Percentiles rank a stretch among this genome's conserved stretches.
Evolutionary conservation across 2,797 vertebrate genomes (phyloP).

Genomic region (Peromyscus attwateri): DNA sequence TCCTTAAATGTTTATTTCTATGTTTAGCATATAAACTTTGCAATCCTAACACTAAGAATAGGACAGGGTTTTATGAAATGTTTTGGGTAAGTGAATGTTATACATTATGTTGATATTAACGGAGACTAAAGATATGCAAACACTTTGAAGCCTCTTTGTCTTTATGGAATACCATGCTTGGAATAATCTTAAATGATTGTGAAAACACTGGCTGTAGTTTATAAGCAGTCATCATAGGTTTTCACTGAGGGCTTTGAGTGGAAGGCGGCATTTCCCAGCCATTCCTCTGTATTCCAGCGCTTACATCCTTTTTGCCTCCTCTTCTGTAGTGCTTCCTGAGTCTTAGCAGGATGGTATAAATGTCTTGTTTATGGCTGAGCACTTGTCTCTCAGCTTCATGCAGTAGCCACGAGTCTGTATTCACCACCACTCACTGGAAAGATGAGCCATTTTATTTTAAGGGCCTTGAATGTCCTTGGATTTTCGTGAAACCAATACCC

Average conservation of each 20-base stretch:
- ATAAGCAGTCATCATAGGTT: not conserved
- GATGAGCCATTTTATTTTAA: not conserved
- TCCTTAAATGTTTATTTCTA: not conserved
- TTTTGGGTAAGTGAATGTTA: not conserved
- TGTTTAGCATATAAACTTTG: not conserved
- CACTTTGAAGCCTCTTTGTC: not conserved
- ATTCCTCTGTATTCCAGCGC: not conserved
- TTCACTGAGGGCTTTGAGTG: not conserved
- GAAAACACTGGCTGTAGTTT: not conserved
- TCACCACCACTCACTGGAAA: not conserved
- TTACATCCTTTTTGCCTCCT: not conserved
- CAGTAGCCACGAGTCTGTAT: not conserved
- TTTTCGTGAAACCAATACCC: not conserved
- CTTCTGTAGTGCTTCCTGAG: not conserved
- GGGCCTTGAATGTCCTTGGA: not conserved
- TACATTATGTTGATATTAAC: not conserved
- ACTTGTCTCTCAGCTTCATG: not conserved
- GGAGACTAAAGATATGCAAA: not conserved
- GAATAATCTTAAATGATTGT: not conserved
- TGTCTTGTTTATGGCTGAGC: not conserved
- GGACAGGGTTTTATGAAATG: not conserved
- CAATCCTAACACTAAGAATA: not conserved
- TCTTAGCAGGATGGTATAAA: not conserved
- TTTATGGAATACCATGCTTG: not conserved
- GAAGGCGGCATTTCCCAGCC: not conserved